Conservation (phyloP, 2,113 vertebrate species). For the Pangasianodon hypophthalmus region DNA sequence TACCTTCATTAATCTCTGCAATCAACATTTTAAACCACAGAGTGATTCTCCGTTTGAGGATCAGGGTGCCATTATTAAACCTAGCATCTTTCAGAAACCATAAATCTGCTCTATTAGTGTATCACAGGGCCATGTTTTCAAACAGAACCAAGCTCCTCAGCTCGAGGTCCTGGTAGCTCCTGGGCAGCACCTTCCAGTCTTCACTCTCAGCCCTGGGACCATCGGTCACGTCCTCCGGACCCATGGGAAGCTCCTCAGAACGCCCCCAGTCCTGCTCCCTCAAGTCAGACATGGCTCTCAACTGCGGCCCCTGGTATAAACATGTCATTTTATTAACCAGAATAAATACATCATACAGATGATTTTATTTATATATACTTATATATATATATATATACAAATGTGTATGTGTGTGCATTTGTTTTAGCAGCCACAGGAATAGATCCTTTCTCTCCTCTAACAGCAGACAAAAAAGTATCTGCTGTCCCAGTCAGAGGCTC, state of each 20-base stretch:
- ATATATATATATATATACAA: too few relatives aligned
- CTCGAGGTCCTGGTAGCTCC: slow-evolving; percentile 53
- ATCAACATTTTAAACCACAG: not conserved
- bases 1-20: not conserved
- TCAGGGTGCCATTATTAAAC: not conserved
- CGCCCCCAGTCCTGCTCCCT: slow-evolving; percentile 56
- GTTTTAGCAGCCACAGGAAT: slow-evolving; percentile 67
- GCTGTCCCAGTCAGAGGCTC: slow-evolving; percentile 44
- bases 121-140: slow-evolving; percentile 9
- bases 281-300: slow-evolving; percentile 57
- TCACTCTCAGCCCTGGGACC: slow-evolving; percentile 70
- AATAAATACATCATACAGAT: not conserved
- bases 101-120: not conserved
- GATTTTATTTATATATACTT: not conserved
- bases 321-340: not conserved
- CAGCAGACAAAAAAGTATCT: slow-evolving; percentile 60
- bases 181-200: slow-evolving; percentile 68
- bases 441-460: slow-evolving; percentile 77
- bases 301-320: slow-evolving; percentile 63
- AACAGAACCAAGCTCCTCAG: slow-evolving; percentile 57
- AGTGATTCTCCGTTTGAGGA: not conserved
- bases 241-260: slow-evolving; percentile 82
- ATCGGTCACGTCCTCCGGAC: slow-evolving; percentile 71
- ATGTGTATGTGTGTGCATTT: not conserved
- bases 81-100: not conserved